Evolutionary conservation across 2,113 vertebrate species (phyloP).

Genomic region (Penelope pileata): DNA sequence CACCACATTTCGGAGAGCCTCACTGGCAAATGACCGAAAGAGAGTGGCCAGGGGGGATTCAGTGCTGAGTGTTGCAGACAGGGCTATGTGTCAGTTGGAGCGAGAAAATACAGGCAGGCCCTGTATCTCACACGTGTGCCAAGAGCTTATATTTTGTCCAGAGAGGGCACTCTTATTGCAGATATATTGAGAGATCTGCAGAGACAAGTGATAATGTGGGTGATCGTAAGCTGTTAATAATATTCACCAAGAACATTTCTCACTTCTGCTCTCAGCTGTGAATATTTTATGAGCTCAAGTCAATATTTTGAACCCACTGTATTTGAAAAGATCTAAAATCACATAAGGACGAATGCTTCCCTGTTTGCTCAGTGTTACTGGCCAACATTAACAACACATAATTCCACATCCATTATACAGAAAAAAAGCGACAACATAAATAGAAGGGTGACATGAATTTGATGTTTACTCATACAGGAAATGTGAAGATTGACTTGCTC

Average conservation of each 20-base stretch:
- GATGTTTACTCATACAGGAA: neutral
- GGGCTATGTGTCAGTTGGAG: fast-evolving
- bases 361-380: neutral
- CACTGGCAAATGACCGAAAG: neutral
- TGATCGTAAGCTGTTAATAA: neutral
- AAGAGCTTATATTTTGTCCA: constrained; percentile 1
- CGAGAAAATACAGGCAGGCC: neutral
- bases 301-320: neutral
- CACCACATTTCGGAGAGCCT: neutral
- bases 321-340: neutral
- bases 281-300: neutral
- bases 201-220: neutral
- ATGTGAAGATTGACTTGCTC: neutral
- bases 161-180: constrained; percentile 55
- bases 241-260: neutral
- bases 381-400: neutral
- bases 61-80: neutral
- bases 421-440: neutral
- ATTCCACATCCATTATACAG: neutral
- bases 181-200: neutral
- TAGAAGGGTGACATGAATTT: neutral
- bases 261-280: neutral
- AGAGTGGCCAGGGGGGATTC: fast-evolving
- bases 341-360: neutral
- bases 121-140: fast-evolving